Evolutionary conservation across 2,113 vertebrate species (phyloP).

Genomic region (Axis porcinus): DNA sequence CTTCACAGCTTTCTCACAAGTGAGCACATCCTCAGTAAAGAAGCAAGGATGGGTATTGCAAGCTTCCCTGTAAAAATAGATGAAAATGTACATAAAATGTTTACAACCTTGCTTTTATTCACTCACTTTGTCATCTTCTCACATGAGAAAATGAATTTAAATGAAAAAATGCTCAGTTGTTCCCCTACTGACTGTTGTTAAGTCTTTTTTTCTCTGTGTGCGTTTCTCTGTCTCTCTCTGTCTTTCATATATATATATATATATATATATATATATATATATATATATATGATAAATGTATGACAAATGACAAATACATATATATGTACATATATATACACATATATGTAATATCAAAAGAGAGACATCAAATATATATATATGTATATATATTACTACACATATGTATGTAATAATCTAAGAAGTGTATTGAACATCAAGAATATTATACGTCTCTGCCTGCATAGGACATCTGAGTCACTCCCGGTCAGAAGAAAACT

Average conservation of each 20-base stretch:
- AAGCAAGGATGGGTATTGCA: not conserved
- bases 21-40: not conserved
- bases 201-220: not conserved
- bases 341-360: not conserved
- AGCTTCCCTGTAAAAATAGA: not conserved
- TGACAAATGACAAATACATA: too few species aligned
- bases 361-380: not conserved
- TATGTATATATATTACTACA: not conserved
- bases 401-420: not conserved
- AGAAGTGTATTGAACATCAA: not conserved
- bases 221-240: not conserved
- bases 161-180: not conserved
- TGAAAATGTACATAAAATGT: not conserved
- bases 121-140: not conserved
- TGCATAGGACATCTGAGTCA: not conserved
- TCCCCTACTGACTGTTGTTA: not conserved
- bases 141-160: not conserved
- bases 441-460: not conserved
- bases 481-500: not conserved
- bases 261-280: not conserved
- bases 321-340: not conserved
- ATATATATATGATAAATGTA: not conserved
- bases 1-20: not conserved
- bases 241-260: not conserved
- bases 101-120: not conserved